Conservation (phyloP, 2,113 vertebrate genomes). For the Camelus dromedarius region DNA sequence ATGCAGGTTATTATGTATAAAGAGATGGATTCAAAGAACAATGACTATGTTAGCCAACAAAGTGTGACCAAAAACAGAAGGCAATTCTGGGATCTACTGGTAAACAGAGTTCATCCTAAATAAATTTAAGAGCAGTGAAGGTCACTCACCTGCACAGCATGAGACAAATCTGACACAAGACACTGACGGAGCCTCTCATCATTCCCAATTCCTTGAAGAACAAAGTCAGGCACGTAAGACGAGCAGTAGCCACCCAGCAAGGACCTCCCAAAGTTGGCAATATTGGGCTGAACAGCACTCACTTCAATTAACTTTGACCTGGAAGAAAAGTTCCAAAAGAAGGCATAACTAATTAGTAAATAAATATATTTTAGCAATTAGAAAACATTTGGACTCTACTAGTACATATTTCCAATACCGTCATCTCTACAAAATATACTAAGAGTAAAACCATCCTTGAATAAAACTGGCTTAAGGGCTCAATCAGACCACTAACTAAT, state of each 20-base stretch:
- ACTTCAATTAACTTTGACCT: constrained; percentile 96
- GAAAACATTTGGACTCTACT: neutral
- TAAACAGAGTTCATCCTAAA: constrained; percentile 56
- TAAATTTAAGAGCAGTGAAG: constrained; percentile 1
- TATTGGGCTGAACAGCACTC: constrained; percentile 95
- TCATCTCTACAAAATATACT: constrained; percentile 3
- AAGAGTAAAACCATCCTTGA: constrained; percentile 36
- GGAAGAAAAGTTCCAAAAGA: constrained; percentile 73
- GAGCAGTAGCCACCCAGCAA: constrained; percentile 98
- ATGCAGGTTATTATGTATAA: neutral
- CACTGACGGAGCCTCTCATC: constrained; percentile 96
- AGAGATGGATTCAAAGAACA: constrained; percentile 50
- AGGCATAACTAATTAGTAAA: constrained; percentile 65
- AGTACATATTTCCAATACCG: constrained; percentile 15
- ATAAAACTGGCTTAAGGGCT: constrained; percentile 48
- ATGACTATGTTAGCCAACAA: constrained; percentile 17
- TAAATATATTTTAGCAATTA: constrained; percentile 35
- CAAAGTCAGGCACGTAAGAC: constrained; percentile 98
- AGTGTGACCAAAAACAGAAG: constrained; percentile 54
- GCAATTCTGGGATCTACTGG: constrained; percentile 64
- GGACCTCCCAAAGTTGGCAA: constrained; percentile 98
- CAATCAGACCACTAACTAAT: constrained; percentile 55
- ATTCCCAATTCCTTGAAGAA: constrained; percentile 96
- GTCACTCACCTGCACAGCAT: constrained; percentile 96
- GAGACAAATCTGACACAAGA: constrained; percentile 94